Evolutionary conservation across 2,113 vertebrate species (phyloP).

Genomic region (Sphyrna mokarran): DNA sequence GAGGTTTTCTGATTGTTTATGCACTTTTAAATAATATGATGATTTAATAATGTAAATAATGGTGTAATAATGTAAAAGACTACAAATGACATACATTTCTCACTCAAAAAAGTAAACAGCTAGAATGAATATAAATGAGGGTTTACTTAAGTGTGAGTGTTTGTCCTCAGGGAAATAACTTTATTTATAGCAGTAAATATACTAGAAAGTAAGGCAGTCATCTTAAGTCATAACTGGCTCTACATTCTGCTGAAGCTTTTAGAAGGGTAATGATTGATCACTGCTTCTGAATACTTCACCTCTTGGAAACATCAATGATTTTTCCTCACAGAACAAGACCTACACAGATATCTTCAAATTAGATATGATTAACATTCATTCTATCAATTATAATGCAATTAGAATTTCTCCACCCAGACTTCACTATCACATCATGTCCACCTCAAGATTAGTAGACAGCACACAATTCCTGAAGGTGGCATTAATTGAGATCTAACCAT

Average conservation of each 20-base stretch:
- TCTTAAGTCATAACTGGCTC: not conserved
- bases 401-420: not conserved
- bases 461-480: not conserved
- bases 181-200: not conserved
- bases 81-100: not conserved
- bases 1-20: not conserved
- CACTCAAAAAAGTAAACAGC: not conserved
- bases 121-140: not conserved
- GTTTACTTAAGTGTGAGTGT: no score
- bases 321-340: not conserved
- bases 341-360: not conserved
- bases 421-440: not conserved
- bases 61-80: not conserved
- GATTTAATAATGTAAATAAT: not conserved
- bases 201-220: not conserved
- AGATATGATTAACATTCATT: not conserved
- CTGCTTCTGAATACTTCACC: not conserved
- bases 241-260: no score
- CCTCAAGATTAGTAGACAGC: not conserved
- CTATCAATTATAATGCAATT: not conserved
- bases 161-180: not conserved
- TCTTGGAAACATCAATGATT: not conserved
- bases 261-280: no score
- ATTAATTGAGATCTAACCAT: not conserved
- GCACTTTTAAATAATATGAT: not conserved